Evolutionary conservation across 2,797 vertebrate genomes (phyloP).

Genomic region (Cryptoprocta ferox): DNA sequence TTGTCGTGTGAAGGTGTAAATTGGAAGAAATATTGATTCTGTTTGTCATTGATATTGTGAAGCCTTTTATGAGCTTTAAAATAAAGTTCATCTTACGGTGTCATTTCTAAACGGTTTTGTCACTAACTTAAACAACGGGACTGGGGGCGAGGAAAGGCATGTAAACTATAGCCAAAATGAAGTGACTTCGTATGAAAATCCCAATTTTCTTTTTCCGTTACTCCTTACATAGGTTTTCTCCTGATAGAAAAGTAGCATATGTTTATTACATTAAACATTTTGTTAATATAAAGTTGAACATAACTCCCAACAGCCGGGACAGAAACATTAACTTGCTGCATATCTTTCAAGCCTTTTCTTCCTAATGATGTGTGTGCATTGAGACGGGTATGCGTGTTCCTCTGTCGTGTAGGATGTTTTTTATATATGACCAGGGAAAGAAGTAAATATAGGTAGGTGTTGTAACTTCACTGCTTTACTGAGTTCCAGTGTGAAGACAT

Average conservation of each 20-base stretch:
- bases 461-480: background rate
- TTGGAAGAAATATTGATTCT: slow-evolving; percentile 83
- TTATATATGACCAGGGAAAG: background rate
- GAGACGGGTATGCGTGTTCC: background rate
- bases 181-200: background rate
- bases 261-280: background rate
- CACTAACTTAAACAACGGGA: slow-evolving; percentile 12
- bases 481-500: background rate
- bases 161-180: background rate
- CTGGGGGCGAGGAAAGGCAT: background rate
- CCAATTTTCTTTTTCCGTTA: background rate
- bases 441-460: background rate
- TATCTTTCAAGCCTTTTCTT: background rate
- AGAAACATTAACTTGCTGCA: background rate
- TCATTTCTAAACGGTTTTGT: slow-evolving; percentile 67
- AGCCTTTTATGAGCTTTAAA: slow-evolving; percentile 88
- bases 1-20: slow-evolving; percentile 82
- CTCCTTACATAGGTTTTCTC: background rate
- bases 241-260: background rate
- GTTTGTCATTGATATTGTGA: slow-evolving; percentile 86
- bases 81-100: slow-evolving; percentile 89
- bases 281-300: background rate
- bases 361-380: background rate
- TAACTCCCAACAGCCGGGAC: background rate
- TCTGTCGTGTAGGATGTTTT: background rate